A percentile compares a stretch with the other conserved stretches of the same genome.
Conservation (phyloP, 2,888 invertebrate species). For the Cheilosia grossa region DNA sequence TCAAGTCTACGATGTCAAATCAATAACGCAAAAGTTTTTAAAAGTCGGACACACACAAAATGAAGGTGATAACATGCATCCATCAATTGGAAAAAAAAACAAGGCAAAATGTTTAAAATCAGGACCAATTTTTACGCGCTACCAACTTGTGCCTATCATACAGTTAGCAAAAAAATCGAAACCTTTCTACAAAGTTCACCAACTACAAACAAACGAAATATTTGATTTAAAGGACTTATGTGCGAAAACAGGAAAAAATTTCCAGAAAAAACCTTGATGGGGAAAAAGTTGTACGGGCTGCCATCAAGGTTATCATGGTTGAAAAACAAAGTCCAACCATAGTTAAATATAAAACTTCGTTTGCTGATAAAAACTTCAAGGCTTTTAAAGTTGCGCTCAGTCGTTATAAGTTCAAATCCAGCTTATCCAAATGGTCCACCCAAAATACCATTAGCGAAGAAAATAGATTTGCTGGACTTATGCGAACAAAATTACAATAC, state of each 20-base stretch:
- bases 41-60: no score
- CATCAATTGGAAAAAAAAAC: no score
- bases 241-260: background rate
- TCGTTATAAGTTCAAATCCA: no score
- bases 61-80: no score
- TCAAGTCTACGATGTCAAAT: no score
- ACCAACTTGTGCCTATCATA: slow-evolving; percentile 17
- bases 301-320: slow-evolving; percentile 12
- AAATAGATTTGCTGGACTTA: slow-evolving; percentile 27
- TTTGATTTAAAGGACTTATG: background rate
- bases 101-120: background rate
- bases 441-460: slow-evolving; percentile 7
- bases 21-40: no score
- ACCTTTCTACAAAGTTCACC: no score
- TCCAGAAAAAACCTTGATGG: slow-evolving; percentile 27
- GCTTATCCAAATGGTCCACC: slow-evolving; percentile 14
- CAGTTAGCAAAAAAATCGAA: slow-evolving; percentile 17
- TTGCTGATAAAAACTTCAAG: slow-evolving; percentile 10
- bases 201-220: background rate
- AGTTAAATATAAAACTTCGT: slow-evolving; percentile 22
- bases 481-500: slow-evolving; percentile 18
- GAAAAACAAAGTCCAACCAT: slow-evolving; percentile 9
- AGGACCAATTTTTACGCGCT: slow-evolving; percentile 19
- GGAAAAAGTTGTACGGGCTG: slow-evolving; percentile 4
- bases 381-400: background rate